A percentile compares a stretch with the other conserved stretches of the same genome.
Conservation (phyloP, 2,888 invertebrate species). For the Nebria salina region DNA sequence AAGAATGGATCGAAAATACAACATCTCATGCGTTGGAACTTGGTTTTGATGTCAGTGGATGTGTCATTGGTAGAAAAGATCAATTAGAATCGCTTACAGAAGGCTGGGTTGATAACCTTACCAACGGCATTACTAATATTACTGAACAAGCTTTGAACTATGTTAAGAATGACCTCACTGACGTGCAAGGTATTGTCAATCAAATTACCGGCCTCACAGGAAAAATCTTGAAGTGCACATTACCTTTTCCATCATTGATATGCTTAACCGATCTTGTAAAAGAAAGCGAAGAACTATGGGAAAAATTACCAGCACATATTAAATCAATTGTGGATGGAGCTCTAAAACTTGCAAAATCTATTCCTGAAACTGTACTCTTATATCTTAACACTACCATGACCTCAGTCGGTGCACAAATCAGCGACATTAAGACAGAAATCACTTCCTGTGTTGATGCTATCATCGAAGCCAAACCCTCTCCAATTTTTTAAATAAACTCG, state of each 20-base stretch:
- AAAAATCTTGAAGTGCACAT: neutral
- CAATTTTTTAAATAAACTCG: no score
- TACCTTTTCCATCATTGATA: neutral
- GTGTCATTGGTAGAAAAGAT: constrained; percentile 2
- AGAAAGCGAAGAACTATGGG: neutral
- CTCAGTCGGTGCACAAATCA: no score
- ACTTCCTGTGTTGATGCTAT: no score
- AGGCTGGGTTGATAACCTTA: neutral
- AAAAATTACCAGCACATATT: constrained; percentile 1
- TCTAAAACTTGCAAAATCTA: neutral
- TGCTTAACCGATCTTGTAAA: neutral
- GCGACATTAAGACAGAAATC: no score
- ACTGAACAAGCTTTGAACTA: neutral
- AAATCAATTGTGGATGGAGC: neutral
- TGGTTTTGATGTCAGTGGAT: constrained; percentile 8
- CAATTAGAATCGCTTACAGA: neutral
- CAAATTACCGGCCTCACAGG: neutral
- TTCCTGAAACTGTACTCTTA: no score
- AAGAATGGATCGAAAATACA: neutral
- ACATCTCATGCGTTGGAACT: constrained; percentile 7
- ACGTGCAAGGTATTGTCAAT: neutral
- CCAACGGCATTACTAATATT: neutral
- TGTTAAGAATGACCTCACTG: neutral
- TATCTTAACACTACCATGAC: no score
- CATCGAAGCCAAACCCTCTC: no score